phyloP scores from a whole-genome alignment of 2,113 vertebrate genomes.

The Saguinus imperator region DNA sequence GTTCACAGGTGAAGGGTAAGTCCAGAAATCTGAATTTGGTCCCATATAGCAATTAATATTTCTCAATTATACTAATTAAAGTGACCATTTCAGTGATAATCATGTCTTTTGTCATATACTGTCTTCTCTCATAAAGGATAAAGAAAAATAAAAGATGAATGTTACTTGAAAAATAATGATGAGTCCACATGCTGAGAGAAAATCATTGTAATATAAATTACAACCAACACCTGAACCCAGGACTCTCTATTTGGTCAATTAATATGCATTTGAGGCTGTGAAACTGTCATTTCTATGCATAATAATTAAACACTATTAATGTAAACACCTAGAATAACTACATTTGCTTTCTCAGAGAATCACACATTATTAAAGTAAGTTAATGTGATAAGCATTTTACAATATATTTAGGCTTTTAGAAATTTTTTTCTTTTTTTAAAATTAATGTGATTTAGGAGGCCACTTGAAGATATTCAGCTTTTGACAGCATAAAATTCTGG shows the following conservation, averaged over 20 bases:
- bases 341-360: constrained; percentile 37
- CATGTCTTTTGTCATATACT: background rate
- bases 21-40: background rate
- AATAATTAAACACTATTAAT: constrained; percentile 46
- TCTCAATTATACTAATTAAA: constrained; percentile 15
- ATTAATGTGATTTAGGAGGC: constrained; percentile 33
- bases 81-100: background rate
- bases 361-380: constrained; percentile 9
- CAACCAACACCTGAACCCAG: constrained; percentile 16
- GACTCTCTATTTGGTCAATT: background rate
- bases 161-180: constrained; percentile 21
- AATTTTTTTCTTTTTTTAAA: background rate
- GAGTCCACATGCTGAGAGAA: background rate
- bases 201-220: constrained; percentile 29
- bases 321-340: background rate
- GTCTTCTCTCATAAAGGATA: background rate
- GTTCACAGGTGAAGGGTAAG: background rate
- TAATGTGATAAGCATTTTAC: constrained; percentile 1
- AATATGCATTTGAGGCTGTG: background rate
- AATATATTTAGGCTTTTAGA: constrained; percentile 30
- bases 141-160: constrained; percentile 16
- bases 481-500: background rate
- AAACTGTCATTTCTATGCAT: constrained; percentile 1
- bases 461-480: constrained; percentile 1
- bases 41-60: background rate